Base-by-base conservation (phyloP, 2,113 vertebrate species). In the Sciurus niger region DNA sequence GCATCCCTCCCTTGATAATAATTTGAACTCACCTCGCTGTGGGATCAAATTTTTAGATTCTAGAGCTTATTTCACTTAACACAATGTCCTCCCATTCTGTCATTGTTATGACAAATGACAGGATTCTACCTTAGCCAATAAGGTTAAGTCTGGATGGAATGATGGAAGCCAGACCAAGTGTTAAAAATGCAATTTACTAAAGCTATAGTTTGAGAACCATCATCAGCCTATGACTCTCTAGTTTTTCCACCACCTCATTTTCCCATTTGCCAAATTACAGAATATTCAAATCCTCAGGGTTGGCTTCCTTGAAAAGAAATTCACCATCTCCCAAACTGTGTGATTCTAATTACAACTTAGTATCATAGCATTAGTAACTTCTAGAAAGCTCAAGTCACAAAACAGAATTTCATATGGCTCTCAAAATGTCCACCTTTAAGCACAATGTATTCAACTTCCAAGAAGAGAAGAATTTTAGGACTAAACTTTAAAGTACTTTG, bases 211-310 rank as follows among this genome's bases (percentile, higher is more conserved):
- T 87, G 84, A 94, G 73, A 91, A 89, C 68, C 90, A 60, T 34
- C 63, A 32, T 85, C 34, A 53, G 60, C 63, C 89, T 95, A 70
- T 67, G 65, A 93, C 24, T 25, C 48, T 74, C 58, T 55, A 55
- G 34, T 70, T 84, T 67, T 90, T 95, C 74, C 2, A 92, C 46
- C 12, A 65, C 37, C 79, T 89, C 51, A 91, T 96, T 94, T 97
- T 91, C 89, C 84, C 78, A 87, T 96, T 96, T 80, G 51, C 34
- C 58, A 93, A 91, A 87, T 80, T 89, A 77, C 12, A 96, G 51
- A 85, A 93, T 60, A 82, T 68, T 89, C 89, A 68, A 43, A 17
- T 94, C 79, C 80, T 90, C 68, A 34, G 55, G 20, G 55, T 2
- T 4, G 17, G 37, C 68, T 94, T 79, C 85, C 83, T 93, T 51